Conservation (phyloP, 2,113 vertebrate species). For the Centrocercus urophasianus region DNA sequence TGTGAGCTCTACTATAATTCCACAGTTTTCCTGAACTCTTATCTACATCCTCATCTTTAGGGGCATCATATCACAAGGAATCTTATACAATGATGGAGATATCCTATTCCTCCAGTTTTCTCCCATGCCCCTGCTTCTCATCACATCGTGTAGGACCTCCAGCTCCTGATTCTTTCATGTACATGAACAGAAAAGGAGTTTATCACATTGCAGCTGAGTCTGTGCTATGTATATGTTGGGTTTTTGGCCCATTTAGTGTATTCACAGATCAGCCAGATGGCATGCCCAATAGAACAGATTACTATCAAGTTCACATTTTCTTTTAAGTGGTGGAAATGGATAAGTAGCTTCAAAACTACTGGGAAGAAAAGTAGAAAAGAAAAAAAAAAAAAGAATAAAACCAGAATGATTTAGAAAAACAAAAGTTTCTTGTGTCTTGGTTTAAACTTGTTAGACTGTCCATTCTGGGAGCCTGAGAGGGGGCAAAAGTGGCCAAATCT, state of each 20-base stretch:
- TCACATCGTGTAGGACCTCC: not conserved
- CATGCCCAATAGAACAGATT: conserved; percentile 40
- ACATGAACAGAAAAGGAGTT: not conserved
- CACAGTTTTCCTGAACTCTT: not conserved
- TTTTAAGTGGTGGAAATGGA: conserved; percentile 39
- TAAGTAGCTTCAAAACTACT: conserved; percentile 25
- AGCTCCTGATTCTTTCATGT: not conserved
- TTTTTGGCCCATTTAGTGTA: conserved; percentile 17
- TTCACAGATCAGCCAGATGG: conserved; percentile 38
- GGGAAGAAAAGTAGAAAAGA: not conserved
- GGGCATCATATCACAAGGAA: not conserved
- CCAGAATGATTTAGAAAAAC: not conserved
- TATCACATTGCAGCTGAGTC: not conserved
- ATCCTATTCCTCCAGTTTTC: not conserved
- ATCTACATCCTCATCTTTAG: not conserved
- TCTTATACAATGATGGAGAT: not conserved
- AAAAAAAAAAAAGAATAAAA: not conserved
- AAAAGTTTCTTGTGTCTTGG: not conserved
- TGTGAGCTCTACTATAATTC: not conserved
- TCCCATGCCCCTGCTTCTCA: not conserved
- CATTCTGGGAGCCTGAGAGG: not conserved
- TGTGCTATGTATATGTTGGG: not conserved
- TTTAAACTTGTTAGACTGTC: not conserved
- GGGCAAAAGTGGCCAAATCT: not conserved
- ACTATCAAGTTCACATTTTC: conserved; percentile 39